Base-by-base conservation (phyloP, 2,113 vertebrate species). In the Hyaena hyaena region DNA sequence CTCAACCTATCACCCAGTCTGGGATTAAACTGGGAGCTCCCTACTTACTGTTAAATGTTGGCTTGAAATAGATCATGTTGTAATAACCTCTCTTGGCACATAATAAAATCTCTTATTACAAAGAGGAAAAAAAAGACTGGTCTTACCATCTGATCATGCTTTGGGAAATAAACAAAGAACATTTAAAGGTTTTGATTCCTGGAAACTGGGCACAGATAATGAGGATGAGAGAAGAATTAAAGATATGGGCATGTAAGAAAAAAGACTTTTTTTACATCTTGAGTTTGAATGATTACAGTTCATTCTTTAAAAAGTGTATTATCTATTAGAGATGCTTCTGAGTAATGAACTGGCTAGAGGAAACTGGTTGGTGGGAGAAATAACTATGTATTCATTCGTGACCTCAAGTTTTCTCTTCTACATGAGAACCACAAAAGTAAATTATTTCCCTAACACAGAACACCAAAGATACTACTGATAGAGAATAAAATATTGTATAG, bases 221-320 rank as follows among this genome's bases (percentile, higher is more conserved):
- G 58, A 96, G 21, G 61, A 81, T 50, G 82, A 94, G 39, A 95
- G 21, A 8, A 39, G 8, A 94, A 83, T 33, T 95, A 80, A 90
- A 63, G 76, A 74, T 63, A 86, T 45, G 17, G 31, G 66, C 26
- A 93, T 66, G 10, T 71, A 87, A 82, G 21, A 88, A 11, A 87
- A 82, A 16, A 88, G 11, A 84, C 73, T 68, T 94, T 73, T 90
- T 43, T 82, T 74, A 48, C 55, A 84, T 88, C 68, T 0, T 87
- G 55, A 73, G 16, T 94, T 84, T 93, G 28, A 96, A 55, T 90
- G 21, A 92, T 94, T 66, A 66, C 53, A 94, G 93, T 84, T 91
- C 28, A 81, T 73, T 90, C 63, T 92, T 93, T 74, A 69, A 92
- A 77, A 55, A 77, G 23, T 90, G 19, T 68, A 95, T 65, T 83